A percentile compares a stretch with the other conserved stretches of the same genome.
Evolutionary conservation across 2,888 invertebrate genomes (phyloP).

Genomic region (Cheilosia grossa): DNA sequence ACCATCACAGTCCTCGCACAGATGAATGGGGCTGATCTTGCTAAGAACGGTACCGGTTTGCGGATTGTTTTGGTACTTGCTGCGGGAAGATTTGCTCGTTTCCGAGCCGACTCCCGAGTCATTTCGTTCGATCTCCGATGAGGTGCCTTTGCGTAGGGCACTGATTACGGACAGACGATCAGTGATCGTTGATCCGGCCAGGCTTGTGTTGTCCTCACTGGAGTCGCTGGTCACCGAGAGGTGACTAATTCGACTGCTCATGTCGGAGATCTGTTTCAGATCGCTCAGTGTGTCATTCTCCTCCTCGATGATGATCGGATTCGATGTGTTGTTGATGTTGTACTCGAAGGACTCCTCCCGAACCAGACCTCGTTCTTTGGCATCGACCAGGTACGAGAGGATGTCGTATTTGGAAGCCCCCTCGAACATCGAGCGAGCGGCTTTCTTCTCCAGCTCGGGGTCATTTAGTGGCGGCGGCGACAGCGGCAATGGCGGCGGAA

Average conservation of each 20-base stretch:
- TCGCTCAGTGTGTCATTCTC: slow-evolving; percentile 86
- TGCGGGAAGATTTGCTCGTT: slow-evolving; percentile 93
- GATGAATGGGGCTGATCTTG: slow-evolving; percentile 86
- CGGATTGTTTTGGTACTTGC: slow-evolving; percentile 87
- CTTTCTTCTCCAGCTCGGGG: slow-evolving; percentile 89
- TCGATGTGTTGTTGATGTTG: slow-evolving; percentile 85
- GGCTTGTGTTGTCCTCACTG: slow-evolving; percentile 90
- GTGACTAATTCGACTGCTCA: slow-evolving; percentile 89
- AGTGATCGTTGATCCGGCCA: slow-evolving; percentile 83
- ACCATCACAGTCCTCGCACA: slow-evolving; percentile 95
- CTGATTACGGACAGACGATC: slow-evolving; percentile 61
- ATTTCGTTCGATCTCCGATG: slow-evolving; percentile 92
- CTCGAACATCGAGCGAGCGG: slow-evolving; percentile 87
- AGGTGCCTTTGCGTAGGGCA: slow-evolving; percentile 83
- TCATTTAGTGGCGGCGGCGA: slow-evolving; percentile 90
- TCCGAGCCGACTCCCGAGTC: slow-evolving; percentile 97
- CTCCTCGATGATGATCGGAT: slow-evolving; percentile 84
- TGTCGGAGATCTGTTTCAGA: slow-evolving; percentile 83
- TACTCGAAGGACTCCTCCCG: slow-evolving; percentile 89
- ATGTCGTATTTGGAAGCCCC: slow-evolving; percentile 95
- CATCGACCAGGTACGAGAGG: slow-evolving; percentile 93
- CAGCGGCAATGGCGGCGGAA: slow-evolving; percentile 91
- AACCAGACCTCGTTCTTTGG: slow-evolving; percentile 90
- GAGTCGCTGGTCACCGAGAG: slow-evolving; percentile 93
- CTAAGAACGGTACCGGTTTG: slow-evolving; percentile 80